Percentiles rank a stretch among this genome's conserved stretches.
These are phyloP conservation scores for Entelurus aequoreus DNA, from an alignment of 2,113 vertebrate genomes.

Conservation along the genomic window DNA sequence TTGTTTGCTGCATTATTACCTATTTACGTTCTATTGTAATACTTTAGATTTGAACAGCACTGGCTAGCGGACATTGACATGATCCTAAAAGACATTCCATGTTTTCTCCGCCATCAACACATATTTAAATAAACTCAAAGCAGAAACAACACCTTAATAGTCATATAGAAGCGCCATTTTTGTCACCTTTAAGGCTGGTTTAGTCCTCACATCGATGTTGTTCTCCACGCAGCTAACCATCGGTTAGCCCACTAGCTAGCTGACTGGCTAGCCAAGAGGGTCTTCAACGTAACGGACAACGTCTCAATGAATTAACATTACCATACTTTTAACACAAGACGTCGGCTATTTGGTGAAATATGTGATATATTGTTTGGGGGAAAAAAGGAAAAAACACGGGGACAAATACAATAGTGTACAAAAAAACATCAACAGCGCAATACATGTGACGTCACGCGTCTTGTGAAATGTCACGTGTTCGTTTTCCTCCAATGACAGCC, in stretches of 20 bases:
- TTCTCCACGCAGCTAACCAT: not conserved
- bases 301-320: not conserved
- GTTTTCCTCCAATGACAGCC: not conserved
- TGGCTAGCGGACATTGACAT: no score
- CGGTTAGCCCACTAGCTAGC: not conserved
- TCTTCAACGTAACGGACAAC: not conserved
- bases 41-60: no score
- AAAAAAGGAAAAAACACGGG: no score
- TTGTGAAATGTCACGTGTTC: not conserved
- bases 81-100: not conserved
- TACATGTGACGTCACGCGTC: not conserved
- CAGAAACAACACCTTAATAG: not conserved
- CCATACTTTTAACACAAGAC: no score
- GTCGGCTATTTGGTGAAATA: not conserved
- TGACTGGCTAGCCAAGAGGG: not conserved
- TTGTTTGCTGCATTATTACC: no score
- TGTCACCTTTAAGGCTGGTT: not conserved
- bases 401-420: not conserved
- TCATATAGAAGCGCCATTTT: not conserved
- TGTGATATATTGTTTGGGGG: no score
- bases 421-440: no score
- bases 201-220: not conserved
- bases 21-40: no score
- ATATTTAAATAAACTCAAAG: no score
- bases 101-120: not conserved